These are phyloP conservation scores for Dreissena rostriformis DNA, from an alignment of 1,140 invertebrate genomes.

Conservation along the genomic window DNA sequence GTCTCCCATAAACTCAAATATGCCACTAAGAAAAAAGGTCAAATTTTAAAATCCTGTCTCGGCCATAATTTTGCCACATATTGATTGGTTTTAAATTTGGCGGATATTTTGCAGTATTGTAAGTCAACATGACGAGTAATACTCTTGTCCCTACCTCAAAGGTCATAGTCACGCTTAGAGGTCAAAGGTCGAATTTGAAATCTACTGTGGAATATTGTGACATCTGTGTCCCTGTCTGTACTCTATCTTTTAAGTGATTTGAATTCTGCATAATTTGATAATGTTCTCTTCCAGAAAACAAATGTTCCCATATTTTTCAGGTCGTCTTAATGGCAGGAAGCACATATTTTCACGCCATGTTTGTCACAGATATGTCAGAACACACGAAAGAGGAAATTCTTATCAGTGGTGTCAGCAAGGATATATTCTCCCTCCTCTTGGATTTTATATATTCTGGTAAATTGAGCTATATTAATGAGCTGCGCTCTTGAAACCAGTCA, in stretches of 20 bases:
- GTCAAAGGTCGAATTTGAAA: background rate
- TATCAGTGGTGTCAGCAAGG: slow-evolving; percentile 88
- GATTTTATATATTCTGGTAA: slow-evolving; percentile 95
- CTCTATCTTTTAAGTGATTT: background rate
- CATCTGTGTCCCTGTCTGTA: background rate
- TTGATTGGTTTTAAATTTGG: too few relatives aligned
- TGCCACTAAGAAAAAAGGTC: too few relatives aligned
- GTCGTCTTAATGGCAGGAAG: slow-evolving; percentile 69
- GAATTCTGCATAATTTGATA: background rate
- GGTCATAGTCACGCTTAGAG: background rate
- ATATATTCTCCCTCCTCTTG: slow-evolving; percentile 89
- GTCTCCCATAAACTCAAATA: too few relatives aligned
- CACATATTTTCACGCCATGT: slow-evolving; percentile 76
- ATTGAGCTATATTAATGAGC: background rate
- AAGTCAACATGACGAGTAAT: background rate
- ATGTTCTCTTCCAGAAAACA: background rate
- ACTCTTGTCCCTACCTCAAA: background rate
- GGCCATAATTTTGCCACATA: too few relatives aligned
- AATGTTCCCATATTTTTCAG: slow-evolving; percentile 36
- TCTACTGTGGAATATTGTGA: background rate
- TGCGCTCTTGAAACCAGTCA: too few relatives aligned
- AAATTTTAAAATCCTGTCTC: too few relatives aligned
- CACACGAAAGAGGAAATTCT: slow-evolving; percentile 86
- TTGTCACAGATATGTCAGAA: slow-evolving; percentile 71
- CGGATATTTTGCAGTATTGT: too few relatives aligned